Percentiles rank a stretch among this genome's conserved stretches.
phyloP scores from a whole-genome alignment of 2,113 vertebrate genomes.

The Malurus elegans region DNA sequence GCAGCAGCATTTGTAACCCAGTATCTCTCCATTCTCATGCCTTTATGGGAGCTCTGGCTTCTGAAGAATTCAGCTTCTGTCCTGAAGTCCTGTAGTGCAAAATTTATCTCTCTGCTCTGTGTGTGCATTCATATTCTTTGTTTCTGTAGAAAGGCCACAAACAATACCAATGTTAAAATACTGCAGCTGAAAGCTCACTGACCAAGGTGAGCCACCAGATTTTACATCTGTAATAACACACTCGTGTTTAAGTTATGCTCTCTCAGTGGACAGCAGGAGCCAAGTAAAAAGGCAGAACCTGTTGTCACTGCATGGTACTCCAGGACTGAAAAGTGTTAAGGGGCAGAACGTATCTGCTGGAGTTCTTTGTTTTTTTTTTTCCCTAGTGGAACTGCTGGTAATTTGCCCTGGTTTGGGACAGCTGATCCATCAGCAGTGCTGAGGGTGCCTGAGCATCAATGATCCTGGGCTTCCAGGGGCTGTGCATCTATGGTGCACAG shows the following conservation, averaged over 20 bases:
- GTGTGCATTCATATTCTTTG: neutral
- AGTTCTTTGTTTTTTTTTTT: neutral
- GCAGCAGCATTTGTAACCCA: neutral
- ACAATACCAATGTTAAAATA: neutral
- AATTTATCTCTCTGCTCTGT: neutral
- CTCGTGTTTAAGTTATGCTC: neutral
- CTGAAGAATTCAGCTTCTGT: neutral
- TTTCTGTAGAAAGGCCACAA: neutral
- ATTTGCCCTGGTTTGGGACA: neutral
- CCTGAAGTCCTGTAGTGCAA: neutral
- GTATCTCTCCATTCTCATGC: neutral
- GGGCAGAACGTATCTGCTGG: neutral
- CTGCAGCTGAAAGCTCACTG: neutral
- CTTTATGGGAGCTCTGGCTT: neutral
- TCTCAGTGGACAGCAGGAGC: neutral
- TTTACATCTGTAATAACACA: neutral
- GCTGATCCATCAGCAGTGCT: neutral
- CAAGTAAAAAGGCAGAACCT: neutral
- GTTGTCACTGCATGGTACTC: neutral
- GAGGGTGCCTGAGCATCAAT: neutral
- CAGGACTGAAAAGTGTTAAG: neutral
- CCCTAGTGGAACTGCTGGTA: neutral
- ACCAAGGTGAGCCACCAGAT: neutral
- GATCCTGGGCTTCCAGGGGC: neutral
- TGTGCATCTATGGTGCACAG: fast-evolving